Base-by-base conservation (phyloP, 1,140 invertebrate genomes). In the Heliconius nattereri region DNA sequence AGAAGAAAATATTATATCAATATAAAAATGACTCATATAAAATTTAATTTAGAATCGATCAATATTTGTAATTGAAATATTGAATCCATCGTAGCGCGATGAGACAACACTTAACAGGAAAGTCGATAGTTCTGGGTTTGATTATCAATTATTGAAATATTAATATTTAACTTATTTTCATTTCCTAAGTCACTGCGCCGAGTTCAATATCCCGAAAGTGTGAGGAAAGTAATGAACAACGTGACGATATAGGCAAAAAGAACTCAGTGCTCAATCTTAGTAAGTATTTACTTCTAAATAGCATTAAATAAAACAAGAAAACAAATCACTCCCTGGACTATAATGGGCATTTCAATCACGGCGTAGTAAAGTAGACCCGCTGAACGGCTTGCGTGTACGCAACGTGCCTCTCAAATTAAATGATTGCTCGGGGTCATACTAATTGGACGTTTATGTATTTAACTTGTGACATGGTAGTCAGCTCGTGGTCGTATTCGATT, bases 341-440 rank as follows among this genome's bases (percentile, higher is more conserved):
- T 66, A 66, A 66, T 29, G 60, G 60, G 60, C 11, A 45, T 80
- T 32, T 79, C 80, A 84, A 86, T 85, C 84, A 83, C 76, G 76
- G 72, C 79, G 60, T 49, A 80, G 72, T 57, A 80, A 29, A 81
- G 81, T 85, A 76, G 76, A 72, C 54, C 75, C 79, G 78, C 75
- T 81, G 78, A 79, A 74, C 66, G 76, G 81, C 74, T 78, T 82
- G 83, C 82, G 85, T 78, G 78, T 79, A 80, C 77, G 75, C 80
- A 85, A 76, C 71, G 70, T 57, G 82, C 75, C 75, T 78, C 75
- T 83, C 76, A 84, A 87, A 89, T 89, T 89, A 87, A 81, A 88
- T 84, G 84, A 89, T 87, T 87, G 83, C 85, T 80, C 82, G 86
- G 87, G 88, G 87, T 89, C 87, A 86, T 78, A 81, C 78, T 89